Evolutionary conservation across 2,888 invertebrate species (phyloP).

Genomic region (Agonopterix subpropinquella): DNA sequence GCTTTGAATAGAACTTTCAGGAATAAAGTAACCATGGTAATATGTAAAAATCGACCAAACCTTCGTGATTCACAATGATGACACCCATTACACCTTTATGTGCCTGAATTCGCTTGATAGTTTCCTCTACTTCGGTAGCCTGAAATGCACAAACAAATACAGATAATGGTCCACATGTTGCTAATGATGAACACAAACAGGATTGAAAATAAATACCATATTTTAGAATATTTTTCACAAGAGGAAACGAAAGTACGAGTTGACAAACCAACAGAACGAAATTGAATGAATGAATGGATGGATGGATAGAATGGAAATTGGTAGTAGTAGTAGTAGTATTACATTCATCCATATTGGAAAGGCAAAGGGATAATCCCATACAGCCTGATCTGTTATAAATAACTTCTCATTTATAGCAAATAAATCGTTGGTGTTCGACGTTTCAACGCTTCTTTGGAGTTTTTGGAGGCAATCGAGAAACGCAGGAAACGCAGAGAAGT

Average conservation of each 20-base stretch:
- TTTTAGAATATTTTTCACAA: constrained; percentile 4
- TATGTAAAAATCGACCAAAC: constrained; percentile 75
- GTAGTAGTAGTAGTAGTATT: too few species aligned
- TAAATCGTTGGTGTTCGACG: too few species aligned
- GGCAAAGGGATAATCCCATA: too few species aligned
- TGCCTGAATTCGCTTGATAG: constrained; percentile 95
- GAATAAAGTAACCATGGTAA: constrained; percentile 10
- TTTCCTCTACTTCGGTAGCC: constrained; percentile 96
- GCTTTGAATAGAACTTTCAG: not conserved
- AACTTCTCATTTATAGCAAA: too few species aligned
- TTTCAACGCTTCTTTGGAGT: too few species aligned
- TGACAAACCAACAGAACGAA: not conserved
- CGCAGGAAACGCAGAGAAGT: too few species aligned
- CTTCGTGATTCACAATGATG: constrained; percentile 97
- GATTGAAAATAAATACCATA: constrained; percentile 13
- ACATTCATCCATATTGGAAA: too few species aligned
- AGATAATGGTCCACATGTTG: not conserved
- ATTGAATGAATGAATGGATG: constrained; percentile 5
- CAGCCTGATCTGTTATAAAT: too few species aligned
- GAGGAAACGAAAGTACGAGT: not conserved
- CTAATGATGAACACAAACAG: not conserved
- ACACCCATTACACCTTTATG: constrained; percentile 99
- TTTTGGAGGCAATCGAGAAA: too few species aligned
- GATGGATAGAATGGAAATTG: too few species aligned
- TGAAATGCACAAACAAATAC: constrained; percentile 34